phyloP scores from a whole-genome alignment of 2,113 vertebrate genomes.

The Pycnonotus jocosus region DNA sequence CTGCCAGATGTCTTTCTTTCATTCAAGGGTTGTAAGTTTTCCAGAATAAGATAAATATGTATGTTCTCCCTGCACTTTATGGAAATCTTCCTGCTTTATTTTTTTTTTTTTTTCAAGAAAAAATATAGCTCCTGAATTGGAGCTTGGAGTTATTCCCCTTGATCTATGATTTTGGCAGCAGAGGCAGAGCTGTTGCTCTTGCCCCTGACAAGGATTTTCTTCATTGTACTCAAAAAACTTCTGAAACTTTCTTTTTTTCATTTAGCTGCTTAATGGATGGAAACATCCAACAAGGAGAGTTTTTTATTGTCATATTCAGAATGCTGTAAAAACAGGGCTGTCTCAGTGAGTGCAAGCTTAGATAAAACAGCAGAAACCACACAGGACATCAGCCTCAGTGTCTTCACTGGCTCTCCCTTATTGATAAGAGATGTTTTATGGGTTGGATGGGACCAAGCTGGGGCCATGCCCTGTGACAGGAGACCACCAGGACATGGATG shows the following conservation, averaged over 20 bases:
- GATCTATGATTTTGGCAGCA: neutral
- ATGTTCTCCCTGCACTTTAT: neutral
- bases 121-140: neutral
- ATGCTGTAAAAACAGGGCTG: neutral
- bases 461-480: neutral
- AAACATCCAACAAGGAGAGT: neutral
- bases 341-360: neutral
- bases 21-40: neutral
- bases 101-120: neutral
- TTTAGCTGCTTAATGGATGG: neutral
- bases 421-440: neutral
- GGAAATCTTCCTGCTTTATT: neutral
- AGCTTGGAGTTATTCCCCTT: neutral
- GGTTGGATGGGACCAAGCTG: neutral
- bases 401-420: neutral
- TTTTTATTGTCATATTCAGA: neutral
- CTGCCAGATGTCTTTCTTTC: neutral
- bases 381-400: neutral
- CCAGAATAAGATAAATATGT: slow-evolving; percentile 2
- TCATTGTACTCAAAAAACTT: neutral
- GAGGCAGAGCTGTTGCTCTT: neutral
- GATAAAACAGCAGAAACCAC: neutral
- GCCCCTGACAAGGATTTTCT: neutral
- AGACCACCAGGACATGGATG: neutral
- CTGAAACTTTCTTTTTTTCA: neutral